Conservation (phyloP, 2,888 invertebrate species). For the Lampropteryx suffumata region DNA sequence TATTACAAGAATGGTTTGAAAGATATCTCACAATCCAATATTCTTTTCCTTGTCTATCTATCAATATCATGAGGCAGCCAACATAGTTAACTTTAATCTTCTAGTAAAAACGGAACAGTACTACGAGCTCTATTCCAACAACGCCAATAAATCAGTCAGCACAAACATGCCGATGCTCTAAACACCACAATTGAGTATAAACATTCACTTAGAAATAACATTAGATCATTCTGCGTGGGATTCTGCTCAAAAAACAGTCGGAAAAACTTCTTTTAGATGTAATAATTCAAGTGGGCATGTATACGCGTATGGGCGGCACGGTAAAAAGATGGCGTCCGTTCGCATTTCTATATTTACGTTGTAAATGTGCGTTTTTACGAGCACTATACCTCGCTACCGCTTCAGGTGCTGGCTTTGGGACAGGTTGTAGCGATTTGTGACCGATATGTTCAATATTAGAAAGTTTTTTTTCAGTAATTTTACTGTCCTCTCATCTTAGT, state of each 20-base stretch:
- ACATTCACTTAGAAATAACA: slow-evolving; percentile 43
- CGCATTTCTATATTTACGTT: slow-evolving; percentile 75
- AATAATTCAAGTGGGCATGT: slow-evolving; percentile 55
- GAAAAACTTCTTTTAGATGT: slow-evolving; percentile 49
- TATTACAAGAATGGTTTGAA: too few relatives aligned
- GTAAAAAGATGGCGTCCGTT: slow-evolving; percentile 54
- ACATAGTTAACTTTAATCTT: slow-evolving; percentile 5
- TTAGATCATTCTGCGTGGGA: slow-evolving; percentile 35
- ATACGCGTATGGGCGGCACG: slow-evolving; percentile 57
- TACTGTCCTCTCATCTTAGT: too few relatives aligned
- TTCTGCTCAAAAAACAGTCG: slow-evolving; percentile 44
- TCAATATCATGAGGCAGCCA: slow-evolving; percentile 5
- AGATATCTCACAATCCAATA: slow-evolving; percentile 1
- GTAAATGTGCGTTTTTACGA: slow-evolving; percentile 75
- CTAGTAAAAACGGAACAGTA: slow-evolving; percentile 17
- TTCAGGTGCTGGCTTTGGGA: slow-evolving; percentile 25
- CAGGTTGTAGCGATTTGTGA: slow-evolving; percentile 36
- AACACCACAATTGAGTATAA: slow-evolving; percentile 44
- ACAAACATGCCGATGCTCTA: slow-evolving; percentile 29
- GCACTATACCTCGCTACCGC: slow-evolving; percentile 58
- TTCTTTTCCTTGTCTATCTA: background rate
- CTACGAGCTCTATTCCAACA: slow-evolving; percentile 12
- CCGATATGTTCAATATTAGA: too few relatives aligned
- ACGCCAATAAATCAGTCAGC: slow-evolving; percentile 31
- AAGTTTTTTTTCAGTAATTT: too few relatives aligned